Conservation (phyloP, 2,113 vertebrate genomes). For the Myrmecobius fasciatus region DNA sequence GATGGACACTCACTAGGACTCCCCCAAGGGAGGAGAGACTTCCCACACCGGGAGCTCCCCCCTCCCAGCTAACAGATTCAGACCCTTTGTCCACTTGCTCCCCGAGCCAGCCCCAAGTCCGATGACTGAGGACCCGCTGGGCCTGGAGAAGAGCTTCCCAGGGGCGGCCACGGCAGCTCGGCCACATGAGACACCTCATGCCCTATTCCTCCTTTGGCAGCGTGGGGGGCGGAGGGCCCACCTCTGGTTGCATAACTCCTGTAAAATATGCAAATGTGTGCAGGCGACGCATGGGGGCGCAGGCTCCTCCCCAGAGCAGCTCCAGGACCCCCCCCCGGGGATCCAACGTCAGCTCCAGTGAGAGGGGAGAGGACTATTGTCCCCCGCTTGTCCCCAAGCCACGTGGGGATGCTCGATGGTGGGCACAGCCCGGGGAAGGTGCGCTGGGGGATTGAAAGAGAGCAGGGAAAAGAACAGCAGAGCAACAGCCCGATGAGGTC, state of each 20-base stretch:
- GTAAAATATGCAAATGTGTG: not conserved
- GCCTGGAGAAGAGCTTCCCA: too few species aligned
- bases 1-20: not conserved
- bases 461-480: constrained; percentile 44
- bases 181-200: too few species aligned
- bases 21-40: not conserved
- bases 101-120: not conserved
- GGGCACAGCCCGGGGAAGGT: constrained; percentile 36
- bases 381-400: constrained; percentile 62
- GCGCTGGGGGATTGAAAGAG: not conserved
- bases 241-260: constrained; percentile 17
- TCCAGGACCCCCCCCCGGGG: not conserved
- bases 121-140: not conserved
- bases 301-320: not conserved
- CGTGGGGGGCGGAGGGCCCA: not conserved
- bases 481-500: constrained; percentile 15
- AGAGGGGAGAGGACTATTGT: constrained; percentile 63
- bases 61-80: not conserved
- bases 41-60: not conserved
- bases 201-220: not conserved
- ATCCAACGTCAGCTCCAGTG: constrained; percentile 49
- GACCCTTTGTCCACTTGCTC: not conserved
- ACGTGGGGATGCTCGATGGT: constrained; percentile 9
- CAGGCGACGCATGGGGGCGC: not conserved
- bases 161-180: too few species aligned